Conservation (phyloP, 2,888 invertebrate species). For the Sericinus montela region DNA sequence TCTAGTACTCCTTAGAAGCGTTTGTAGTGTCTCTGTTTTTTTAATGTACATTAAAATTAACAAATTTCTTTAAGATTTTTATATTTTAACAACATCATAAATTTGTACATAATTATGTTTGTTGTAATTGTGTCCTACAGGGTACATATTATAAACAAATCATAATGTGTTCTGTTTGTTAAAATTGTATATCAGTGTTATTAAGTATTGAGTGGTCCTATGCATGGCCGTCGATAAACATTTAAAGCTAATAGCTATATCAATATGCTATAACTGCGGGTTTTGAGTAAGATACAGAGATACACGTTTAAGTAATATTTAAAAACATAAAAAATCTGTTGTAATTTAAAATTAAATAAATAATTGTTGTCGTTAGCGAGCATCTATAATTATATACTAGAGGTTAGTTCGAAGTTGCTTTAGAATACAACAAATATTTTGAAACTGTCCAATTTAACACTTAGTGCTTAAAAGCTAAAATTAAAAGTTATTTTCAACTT, state of each 20-base stretch:
- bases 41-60: conserved; percentile 29
- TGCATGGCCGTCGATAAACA: conserved; percentile 55
- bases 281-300: conserved; percentile 66
- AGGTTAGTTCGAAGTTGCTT: too few species aligned
- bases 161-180: conserved; percentile 27
- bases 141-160: conserved; percentile 41
- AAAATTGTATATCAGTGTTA: conserved; percentile 12
- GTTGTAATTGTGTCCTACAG: conserved; percentile 42
- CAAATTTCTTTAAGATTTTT: conserved; percentile 33
- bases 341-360: too few species aligned
- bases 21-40: conserved; percentile 66
- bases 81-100: conserved; percentile 31
- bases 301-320: too few species aligned
- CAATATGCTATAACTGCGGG: conserved; percentile 33
- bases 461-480: conserved; percentile 7
- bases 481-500: conserved; percentile 47
- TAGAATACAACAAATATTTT: too few species aligned
- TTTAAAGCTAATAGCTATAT: conserved; percentile 69
- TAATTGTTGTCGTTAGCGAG: too few species aligned
- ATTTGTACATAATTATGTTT: conserved; percentile 27
- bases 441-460: too few species aligned
- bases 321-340: too few species aligned
- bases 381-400: too few species aligned
- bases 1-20: conserved; percentile 74
- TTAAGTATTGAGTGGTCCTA: conserved; percentile 39